A percentile compares a stretch with the other conserved stretches of the same genome.
Conservation (phyloP, 92 coral and sea anemone species). For the Heteractis magnifica region DNA sequence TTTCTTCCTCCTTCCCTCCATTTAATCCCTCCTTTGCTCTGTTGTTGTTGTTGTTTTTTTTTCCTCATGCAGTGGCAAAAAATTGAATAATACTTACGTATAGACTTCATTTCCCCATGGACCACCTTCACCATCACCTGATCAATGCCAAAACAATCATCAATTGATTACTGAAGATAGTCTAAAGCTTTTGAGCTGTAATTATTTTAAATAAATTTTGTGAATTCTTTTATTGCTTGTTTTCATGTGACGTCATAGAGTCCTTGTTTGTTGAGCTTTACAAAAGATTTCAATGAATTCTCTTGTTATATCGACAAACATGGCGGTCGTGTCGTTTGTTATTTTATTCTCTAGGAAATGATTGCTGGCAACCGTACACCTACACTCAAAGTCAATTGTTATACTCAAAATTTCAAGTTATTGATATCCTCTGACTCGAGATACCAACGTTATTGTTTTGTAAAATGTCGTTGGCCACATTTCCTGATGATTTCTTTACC, state of each 20-base stretch:
- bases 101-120: conserved; percentile 98
- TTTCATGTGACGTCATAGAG: no score
- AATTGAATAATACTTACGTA: conserved; percentile 51
- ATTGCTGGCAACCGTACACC: no score
- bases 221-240: no score
- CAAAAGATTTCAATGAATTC: background rate
- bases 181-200: background rate
- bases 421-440: background rate
- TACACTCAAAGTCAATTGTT: no score
- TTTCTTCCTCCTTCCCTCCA: no score
- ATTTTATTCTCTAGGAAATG: no score
- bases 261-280: no score
- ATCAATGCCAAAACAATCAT: background rate
- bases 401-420: no score
- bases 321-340: no score
- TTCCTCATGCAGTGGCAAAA: background rate
- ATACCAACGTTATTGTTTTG: background rate
- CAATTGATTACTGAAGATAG: background rate
- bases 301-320: background rate
- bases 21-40: no score
- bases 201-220: no score
- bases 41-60: no score
- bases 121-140: conserved; percentile 98
- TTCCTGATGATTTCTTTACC: conserved; percentile 33
- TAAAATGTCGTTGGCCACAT: background rate